phyloP scores from a whole-genome alignment of 2,888 invertebrate species.

The Spilarctia lutea region DNA sequence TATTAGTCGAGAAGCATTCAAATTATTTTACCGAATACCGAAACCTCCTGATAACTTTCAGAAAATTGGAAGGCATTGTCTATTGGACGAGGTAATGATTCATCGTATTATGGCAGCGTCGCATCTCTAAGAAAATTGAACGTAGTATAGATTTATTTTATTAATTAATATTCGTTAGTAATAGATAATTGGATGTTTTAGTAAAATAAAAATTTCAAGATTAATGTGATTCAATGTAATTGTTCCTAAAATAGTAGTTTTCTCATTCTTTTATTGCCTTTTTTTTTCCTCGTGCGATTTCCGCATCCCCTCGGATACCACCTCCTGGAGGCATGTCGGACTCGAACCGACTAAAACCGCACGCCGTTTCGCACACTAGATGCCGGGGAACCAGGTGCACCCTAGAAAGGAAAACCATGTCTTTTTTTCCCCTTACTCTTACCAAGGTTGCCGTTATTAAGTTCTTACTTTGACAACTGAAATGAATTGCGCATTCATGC shows the following conservation, averaged over 20 bases:
- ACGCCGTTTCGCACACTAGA: too few relatives aligned
- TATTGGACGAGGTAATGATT: background rate
- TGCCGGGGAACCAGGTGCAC: too few relatives aligned
- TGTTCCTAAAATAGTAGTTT: background rate
- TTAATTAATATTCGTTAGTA: background rate
- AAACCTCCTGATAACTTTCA: background rate
- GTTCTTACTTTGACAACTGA: background rate
- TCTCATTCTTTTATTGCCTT: too few relatives aligned
- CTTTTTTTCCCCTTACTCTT: too few relatives aligned
- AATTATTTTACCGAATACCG: background rate
- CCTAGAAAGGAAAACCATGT: too few relatives aligned
- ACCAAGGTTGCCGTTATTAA: background rate
- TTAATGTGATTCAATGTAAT: background rate
- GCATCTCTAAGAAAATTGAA: background rate
- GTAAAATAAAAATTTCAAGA: background rate
- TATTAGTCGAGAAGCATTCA: background rate
- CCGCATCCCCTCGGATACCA: too few relatives aligned
- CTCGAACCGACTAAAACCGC: too few relatives aligned
- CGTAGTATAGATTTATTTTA: background rate
- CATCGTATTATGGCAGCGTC: background rate
- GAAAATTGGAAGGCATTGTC: constrained; percentile 8
- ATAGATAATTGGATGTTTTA: background rate
- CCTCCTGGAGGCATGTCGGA: too few relatives aligned
- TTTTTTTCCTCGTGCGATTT: too few relatives aligned
- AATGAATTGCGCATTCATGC: background rate